These are phyloP conservation scores for Colostygia pectinataria DNA, from an alignment of 2,888 invertebrate genomes.

Conservation along the genomic window DNA sequence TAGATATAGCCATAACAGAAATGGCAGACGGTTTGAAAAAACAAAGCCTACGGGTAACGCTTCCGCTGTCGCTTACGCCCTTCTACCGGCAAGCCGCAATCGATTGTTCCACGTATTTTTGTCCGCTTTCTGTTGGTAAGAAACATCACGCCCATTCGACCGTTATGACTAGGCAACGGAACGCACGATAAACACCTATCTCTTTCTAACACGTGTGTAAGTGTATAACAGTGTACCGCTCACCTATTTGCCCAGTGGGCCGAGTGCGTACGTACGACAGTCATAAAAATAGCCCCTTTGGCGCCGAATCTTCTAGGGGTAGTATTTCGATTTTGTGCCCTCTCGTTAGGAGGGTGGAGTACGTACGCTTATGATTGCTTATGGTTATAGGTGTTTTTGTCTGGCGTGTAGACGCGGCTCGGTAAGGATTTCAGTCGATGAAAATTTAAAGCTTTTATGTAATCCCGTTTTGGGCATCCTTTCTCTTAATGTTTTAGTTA, in stretches of 20 bases:
- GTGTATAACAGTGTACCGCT: slow-evolving; percentile 61
- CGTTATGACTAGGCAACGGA: slow-evolving; percentile 80
- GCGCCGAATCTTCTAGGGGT: slow-evolving; percentile 79
- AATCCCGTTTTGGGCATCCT: slow-evolving; percentile 10
- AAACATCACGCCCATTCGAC: slow-evolving; percentile 84
- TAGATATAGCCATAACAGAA: too few species aligned
- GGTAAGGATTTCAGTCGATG: slow-evolving; percentile 20
- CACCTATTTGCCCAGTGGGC: slow-evolving; percentile 80
- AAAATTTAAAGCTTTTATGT: slow-evolving; percentile 31
- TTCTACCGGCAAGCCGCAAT: slow-evolving; percentile 58
- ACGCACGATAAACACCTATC: slow-evolving; percentile 73
- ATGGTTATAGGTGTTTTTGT: slow-evolving; percentile 52
- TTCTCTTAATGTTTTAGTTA: slow-evolving; percentile 3
- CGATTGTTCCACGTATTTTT: slow-evolving; percentile 83
- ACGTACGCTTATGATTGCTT: slow-evolving; percentile 62
- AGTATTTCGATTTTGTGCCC: slow-evolving; percentile 76
- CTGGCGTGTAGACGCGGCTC: slow-evolving; percentile 29
- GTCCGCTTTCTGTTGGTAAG: slow-evolving; percentile 81
- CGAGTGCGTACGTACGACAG: slow-evolving; percentile 79
- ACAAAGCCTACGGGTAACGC: neutral
- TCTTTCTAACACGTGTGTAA: slow-evolving; percentile 72
- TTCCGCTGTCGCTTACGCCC: slow-evolving; percentile 57
- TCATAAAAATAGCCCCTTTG: slow-evolving; percentile 83
- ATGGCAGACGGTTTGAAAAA: slow-evolving; percentile 9
- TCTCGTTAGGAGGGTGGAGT: slow-evolving; percentile 69